Evolutionary conservation across 2,113 vertebrate species (phyloP), one percentile per base, ranked within the genome.

Genomic region (Lathamus discolor): DNA sequence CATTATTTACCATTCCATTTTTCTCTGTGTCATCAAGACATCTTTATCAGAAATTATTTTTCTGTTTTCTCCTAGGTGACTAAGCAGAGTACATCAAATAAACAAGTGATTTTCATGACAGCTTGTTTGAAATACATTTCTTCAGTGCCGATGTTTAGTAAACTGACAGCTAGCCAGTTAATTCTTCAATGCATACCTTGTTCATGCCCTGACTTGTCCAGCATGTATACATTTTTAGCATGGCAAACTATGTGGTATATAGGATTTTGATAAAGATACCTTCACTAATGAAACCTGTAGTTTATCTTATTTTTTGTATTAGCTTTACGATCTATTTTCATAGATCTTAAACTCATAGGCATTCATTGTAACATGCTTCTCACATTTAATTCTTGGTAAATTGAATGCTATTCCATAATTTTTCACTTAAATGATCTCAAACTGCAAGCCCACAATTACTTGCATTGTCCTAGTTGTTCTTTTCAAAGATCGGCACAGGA

Each of bases 371-470:
- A 84, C 39, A 67, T 8, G 70, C 20, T 54, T 87, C 68, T 89
- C 69, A 54, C 66, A 79, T 62, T 72, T 73, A 84, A 51, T 90
- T 79, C 37, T 68, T 37, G 10, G 25, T 76, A 91, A 91, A 43
- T 10, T 28, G 85, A 91, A 90, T 51, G 74, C 57, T 72, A 66
- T 76, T 73, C 69, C 74, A 93, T 64, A 31, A 64, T 87, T 95
- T 89, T 94, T 92, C 92, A 93, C 52, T 91, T 91, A 75, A 61
- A 33, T 85, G 62, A 14, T 79, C 78, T 54, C 69, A 63, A 86
- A 84, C 28, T 72, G 87, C 81, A 94, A 87, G 55, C 43, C 35
- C 66, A 75, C 63, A 72, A 87, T 79, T 72, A 93, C 29, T 43
- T 72, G 25, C 29, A 75, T 46, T 86, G 48, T 76, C 68, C 85